Base-by-base conservation (phyloP, 2,113 vertebrate genomes). In the Erythrocebus patas region DNA sequence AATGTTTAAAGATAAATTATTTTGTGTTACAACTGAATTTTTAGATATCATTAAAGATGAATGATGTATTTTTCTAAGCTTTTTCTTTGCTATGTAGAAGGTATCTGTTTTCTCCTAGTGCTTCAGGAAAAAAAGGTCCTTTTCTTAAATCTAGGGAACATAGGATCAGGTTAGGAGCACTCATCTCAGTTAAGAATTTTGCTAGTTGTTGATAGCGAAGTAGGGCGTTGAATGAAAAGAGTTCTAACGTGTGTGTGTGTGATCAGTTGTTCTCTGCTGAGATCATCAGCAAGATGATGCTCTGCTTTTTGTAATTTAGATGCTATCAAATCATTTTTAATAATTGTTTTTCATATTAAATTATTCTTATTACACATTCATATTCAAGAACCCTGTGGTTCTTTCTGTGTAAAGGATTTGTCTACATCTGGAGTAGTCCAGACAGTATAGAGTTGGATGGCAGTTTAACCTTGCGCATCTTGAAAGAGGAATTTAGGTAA, bases 141-240 rank as follows among this genome's bases (percentile, higher is more conserved):
- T 95, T 95, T 96, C 48, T 91, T 89, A 89, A 85, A 68, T 75
- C 70, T 73, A 72, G 32, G n/a, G 38, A 93, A 91, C 20, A 73
- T 8, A 86, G 5, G 32, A 2, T 72, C 32, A 70, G 25, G 14
- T 70, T 91, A 81, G 52, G 50, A 82, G 27, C 40, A 52, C 5
- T 43, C 27, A 17, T 43, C 32, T 93, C 13, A 59, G 55, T 91
- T 72, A 87, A 66, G 48, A 61, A 93, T 89, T 92, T 40, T 55
- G n/a, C 48, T 79, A 25, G n/a, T 9, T 83, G 59, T 32, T 86
- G 14, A 20, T 50, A 55, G 45, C 35, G 14, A 82, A 84, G 66
- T 6, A 89, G n/a, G 16, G 30, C 11, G 3, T 13, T 68, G 27
- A 27, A 30, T 45, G 27, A 66, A 64, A 45, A 92, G 20, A 61